A percentile compares a stretch with the other conserved stretches of the same genome.
Conservation (phyloP, 2,113 vertebrate genomes). For the Periophthalmodon schlosseri region DNA sequence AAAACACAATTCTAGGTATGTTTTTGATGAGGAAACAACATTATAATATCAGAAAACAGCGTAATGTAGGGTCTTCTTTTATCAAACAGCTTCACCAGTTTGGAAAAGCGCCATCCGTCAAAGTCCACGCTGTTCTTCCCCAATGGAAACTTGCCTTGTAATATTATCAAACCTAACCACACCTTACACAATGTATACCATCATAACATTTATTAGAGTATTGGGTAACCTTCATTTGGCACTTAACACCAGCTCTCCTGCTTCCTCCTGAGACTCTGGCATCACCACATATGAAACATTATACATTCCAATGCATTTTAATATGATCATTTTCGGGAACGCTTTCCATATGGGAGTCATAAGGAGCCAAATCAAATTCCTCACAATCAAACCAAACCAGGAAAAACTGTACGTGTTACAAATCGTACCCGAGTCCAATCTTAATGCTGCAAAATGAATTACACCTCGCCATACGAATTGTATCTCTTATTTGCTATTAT, state of each 20-base stretch:
- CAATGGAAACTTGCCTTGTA: constrained; percentile 1
- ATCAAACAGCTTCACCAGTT: neutral
- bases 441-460: constrained; percentile 5
- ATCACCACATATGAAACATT: constrained; percentile 2
- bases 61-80: neutral
- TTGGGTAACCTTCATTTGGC: constrained; percentile 5
- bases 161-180: neutral
- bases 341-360: constrained; percentile 1
- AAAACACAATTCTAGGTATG: too few species aligned
- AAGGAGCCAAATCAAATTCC: constrained; percentile 6
- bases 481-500: constrained; percentile 9
- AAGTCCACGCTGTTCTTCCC: neutral
- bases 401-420: neutral
- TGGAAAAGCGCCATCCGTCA: neutral
- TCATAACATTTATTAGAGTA: constrained; percentile 3
- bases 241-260: neutral
- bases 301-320: constrained; percentile 8
- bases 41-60: too few species aligned
- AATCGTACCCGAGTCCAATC: constrained; percentile 1
- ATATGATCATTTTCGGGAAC: constrained; percentile 8
- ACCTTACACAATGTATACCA: neutral
- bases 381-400: neutral
- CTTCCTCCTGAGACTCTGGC: neutral
- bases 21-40: too few species aligned
- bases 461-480: neutral